Evolutionary conservation across 2,888 invertebrate species (phyloP), one percentile per base, ranked within the genome.

Genomic region (Aquatica leii): DNA sequence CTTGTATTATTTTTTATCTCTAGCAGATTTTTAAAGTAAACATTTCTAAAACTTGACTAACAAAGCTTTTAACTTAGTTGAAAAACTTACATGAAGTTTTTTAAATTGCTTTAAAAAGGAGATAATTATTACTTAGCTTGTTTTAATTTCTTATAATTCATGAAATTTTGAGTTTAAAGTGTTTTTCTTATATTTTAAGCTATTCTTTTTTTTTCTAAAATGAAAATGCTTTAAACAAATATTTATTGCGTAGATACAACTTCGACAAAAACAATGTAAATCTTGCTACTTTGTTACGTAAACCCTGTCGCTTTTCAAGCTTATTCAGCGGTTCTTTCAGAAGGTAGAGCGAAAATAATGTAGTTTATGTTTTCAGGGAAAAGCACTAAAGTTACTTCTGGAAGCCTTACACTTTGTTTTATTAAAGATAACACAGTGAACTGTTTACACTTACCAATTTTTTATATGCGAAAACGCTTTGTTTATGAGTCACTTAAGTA

Each of bases 271-370:
- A 65, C 65, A 65, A 60, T 65, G 59, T 65, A 65, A 65, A 65
- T 65, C 69, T 69, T 68, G 67, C 70, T 69, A 70, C 70, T 70
- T 70, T 70, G 70, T 70, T 70, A 70, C 69, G 69, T 70, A 69
- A 70, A 68, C 69, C 69, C 58, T 58, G 70, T 69, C 67, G 69
- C 70, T 62, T 63, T 70, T 69, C 66, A 65, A 69, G 70, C 70
- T 70, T 70, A 70, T 69, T 70, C 70, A 68, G 69, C 69, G 67
- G 69, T 70, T 66, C 70, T 68, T 69, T 69, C 60, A 61, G 65
- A 66, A 68, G 69, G 70, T 70, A 69, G 66, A 69, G 64, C 69
- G 65, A 48, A 66, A 69, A 70, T 70, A 70, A 70, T 70, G 70
- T 65, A 69, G 69, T 70, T 70, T 70, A 70, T 70, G 69, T 66